phyloP scores from a whole-genome alignment of 2,888 invertebrate genomes.

The Drosophila rubida region DNA sequence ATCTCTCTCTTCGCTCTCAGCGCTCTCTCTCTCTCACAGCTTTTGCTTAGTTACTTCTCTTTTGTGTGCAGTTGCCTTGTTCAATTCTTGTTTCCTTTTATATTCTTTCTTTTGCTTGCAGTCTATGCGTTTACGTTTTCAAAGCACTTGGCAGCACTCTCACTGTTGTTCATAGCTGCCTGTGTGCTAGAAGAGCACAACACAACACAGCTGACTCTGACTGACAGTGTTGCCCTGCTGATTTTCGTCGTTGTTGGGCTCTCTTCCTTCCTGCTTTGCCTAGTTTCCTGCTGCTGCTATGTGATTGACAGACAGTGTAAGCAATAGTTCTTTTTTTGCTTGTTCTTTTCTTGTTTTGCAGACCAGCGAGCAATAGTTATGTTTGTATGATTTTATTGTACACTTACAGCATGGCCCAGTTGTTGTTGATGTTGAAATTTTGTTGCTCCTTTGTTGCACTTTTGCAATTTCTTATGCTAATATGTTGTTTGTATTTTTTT shows the following conservation, averaged over 20 bases:
- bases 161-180: slow-evolving; percentile 2
- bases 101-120: background rate
- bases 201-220: background rate
- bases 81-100: background rate
- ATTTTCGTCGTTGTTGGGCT: background rate
- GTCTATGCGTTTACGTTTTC: background rate
- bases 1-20: background rate
- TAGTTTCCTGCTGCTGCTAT: background rate
- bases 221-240: slow-evolving; percentile 16
- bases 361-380: background rate
- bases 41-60: background rate
- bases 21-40: background rate
- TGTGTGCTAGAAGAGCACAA: background rate
- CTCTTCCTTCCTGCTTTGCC: slow-evolving; percentile 6
- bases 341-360: slow-evolving; percentile 8
- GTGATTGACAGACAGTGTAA: slow-evolving; percentile 6
- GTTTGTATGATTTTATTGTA: background rate
- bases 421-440: background rate
- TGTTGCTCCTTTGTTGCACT: slow-evolving; percentile 1
- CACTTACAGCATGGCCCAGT: slow-evolving; percentile 16
- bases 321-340: background rate
- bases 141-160: background rate
- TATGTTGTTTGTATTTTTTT: slow-evolving; percentile 53
- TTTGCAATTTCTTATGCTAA: slow-evolving; percentile 32
- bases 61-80: background rate